phyloP scores from a whole-genome alignment of 2,113 vertebrate species.

The Oreochromis spilurus region DNA sequence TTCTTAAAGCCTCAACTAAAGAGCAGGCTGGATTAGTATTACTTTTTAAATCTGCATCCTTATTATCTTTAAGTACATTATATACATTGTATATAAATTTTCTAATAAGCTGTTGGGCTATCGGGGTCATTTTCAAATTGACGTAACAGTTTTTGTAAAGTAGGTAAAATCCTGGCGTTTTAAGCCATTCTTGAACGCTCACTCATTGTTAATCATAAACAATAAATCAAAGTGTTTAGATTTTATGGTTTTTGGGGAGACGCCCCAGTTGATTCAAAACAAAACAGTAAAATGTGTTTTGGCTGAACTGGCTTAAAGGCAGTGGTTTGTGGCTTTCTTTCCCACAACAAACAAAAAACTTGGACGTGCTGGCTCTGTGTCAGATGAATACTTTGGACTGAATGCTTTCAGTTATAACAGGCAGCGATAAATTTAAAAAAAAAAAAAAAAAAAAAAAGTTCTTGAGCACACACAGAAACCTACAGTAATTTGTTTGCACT shows the following conservation, averaged over 20 bases:
- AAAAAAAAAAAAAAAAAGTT: rapidly evolving
- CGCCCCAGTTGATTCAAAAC: neutral
- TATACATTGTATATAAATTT: neutral
- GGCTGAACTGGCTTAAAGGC: neutral
- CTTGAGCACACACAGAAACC: neutral
- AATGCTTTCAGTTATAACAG: neutral
- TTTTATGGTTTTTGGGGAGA: neutral
- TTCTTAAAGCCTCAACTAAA: neutral
- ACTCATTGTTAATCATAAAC: neutral
- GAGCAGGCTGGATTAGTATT: neutral
- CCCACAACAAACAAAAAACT: neutral
- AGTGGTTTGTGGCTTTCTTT: neutral
- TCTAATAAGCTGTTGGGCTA: neutral
- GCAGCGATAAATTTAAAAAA: neutral
- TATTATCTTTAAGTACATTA: rapidly evolving
- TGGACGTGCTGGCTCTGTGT: neutral
- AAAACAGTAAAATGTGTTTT: neutral
- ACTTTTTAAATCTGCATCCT: rapidly evolving
- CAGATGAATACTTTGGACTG: neutral
- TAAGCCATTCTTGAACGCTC: rapidly evolving
- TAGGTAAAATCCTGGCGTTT: neutral
- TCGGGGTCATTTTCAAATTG: neutral
- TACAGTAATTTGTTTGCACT: neutral
- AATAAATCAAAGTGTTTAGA: neutral
- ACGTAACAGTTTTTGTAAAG: neutral